Percentiles rank a stretch among this genome's conserved stretches.
Conservation (phyloP, 2,797 vertebrate genomes). For the Coccyzus lansbergi region DNA sequence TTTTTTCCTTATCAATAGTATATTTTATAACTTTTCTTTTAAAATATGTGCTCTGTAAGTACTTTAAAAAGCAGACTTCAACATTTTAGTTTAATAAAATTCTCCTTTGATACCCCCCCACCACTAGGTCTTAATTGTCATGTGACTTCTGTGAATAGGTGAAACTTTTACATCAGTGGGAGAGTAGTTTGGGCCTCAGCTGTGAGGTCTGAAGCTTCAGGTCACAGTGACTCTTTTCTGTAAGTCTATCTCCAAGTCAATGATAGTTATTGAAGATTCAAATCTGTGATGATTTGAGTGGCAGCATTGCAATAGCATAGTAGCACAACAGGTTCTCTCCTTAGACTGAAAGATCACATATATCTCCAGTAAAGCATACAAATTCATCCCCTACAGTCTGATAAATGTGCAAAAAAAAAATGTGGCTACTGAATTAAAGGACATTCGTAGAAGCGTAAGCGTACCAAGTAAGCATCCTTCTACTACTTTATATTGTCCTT, state of each 20-base stretch:
- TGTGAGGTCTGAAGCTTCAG: background rate
- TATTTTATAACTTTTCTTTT: background rate
- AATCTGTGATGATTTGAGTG: background rate
- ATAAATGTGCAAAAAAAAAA: background rate
- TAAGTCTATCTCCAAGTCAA: background rate
- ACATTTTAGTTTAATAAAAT: background rate
- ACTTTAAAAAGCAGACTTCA: background rate
- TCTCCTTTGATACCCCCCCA: background rate
- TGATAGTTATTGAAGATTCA: background rate
- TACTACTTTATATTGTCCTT: background rate
- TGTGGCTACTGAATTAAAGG: background rate
- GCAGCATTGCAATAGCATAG: background rate
- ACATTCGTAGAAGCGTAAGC: background rate
- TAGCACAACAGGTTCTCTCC: background rate
- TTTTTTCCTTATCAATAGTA: background rate
- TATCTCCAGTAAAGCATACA: fast-evolving
- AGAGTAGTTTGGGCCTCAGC: background rate
- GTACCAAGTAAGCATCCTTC: background rate
- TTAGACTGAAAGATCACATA: background rate
- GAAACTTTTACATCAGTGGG: background rate
- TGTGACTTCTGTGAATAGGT: background rate
- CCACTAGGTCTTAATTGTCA: background rate
- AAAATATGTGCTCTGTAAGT: background rate
- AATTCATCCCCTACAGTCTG: background rate
- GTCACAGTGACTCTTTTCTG: background rate